Evolutionary conservation across 1,140 invertebrate genomes (phyloP), one percentile per base, ranked within the genome.

Genomic region (Polypedilum vanderplanki): DNA sequence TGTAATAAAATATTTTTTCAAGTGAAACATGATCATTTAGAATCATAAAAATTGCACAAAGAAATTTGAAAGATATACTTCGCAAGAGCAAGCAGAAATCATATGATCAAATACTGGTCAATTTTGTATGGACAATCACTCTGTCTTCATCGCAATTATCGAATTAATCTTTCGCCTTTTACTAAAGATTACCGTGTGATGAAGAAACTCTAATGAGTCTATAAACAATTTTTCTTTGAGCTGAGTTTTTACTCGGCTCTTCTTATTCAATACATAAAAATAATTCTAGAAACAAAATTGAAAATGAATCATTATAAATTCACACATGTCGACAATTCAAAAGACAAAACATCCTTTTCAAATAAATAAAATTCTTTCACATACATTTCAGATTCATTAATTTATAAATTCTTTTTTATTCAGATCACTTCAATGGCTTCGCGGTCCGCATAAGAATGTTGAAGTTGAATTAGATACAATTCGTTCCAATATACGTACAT

Each of bases 381-480:
- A 57, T 57, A n/a, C n/a, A 57, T 57, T 57, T 1, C 5, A 9
- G 46, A 57, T 3, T 75, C 5, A 75, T 75, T 8, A 75, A 20
- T 70, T 75, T 67, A 20, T 40, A 4, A n/a, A 64, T n/a, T 70
- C 33, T 40, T 33, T 20, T 76, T 70, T 18, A 3, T 22, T 70
- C 22, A 87, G 87, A 78, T 90, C 93, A 75, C 80, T 93, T 4
- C 85, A 90, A 74, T 94, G 92, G 92, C 83, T 94, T 17, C 85
- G 91, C 15, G 92, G 92, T 12, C 87, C 89, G 7, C 87, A 88
- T 74, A 89, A 89, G 1, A 93, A 96, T 80, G 87, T 93, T 73
- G 85, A 86, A 40, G 85, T 89, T 78, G 92, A 94, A 82, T 80
- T 91, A 73, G 87, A 87, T 5, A 89, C 89, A 0, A 87, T 92